Evolutionary conservation across 1,140 invertebrate species (phyloP), one percentile per base, ranked within the genome.

Genomic region (Drosophila carrolli): DNA sequence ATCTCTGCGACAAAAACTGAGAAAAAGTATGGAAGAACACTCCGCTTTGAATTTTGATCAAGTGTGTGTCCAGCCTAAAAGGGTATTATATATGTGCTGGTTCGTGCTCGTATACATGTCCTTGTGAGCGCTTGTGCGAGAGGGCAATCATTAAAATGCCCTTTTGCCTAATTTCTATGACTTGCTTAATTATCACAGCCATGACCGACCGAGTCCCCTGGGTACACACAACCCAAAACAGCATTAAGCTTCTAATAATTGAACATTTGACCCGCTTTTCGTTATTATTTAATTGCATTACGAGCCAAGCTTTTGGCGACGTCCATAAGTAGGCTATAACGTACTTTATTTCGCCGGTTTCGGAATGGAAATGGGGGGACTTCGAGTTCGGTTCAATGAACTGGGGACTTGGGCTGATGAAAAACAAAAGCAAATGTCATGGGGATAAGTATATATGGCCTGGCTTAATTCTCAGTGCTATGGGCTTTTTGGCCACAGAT

Each of bases 141-240:
- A 89, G 80, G 80, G 81, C 85, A 89, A 89, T 89, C 84, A 89
- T 89, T 83, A 84, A 89, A 89, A 89, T 89, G 81, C 76, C 73
- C 77, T 84, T 88, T 89, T 89, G 83, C 84, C 84, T 89, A 89
- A 89, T 89, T 89, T 89, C 84, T 81, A 89, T 89, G 84, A 89
- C 84, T 89, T 89, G 84, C 84, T 88, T 88, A 88, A 88, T 88
- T 89, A 88, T 88, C 80, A 80, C 84, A 88, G 75, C 63, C 63
- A 56, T 67, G 58, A 71, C 65, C 63, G 62, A 71, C 29, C 48
- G 32, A 59, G 46, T 70, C 57, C 53, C 80, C 40, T 44, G 60
- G 51, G 84, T 23, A 75, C 47, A 66, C 60, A 65, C 41, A 75
- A 44, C 53, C 53, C 60, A 48, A 68, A 68, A 65, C 50, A 68